Evolutionary conservation across 2,888 invertebrate genomes (phyloP), one percentile per base, ranked within the genome.

Genomic region (Folsomia candida): DNA sequence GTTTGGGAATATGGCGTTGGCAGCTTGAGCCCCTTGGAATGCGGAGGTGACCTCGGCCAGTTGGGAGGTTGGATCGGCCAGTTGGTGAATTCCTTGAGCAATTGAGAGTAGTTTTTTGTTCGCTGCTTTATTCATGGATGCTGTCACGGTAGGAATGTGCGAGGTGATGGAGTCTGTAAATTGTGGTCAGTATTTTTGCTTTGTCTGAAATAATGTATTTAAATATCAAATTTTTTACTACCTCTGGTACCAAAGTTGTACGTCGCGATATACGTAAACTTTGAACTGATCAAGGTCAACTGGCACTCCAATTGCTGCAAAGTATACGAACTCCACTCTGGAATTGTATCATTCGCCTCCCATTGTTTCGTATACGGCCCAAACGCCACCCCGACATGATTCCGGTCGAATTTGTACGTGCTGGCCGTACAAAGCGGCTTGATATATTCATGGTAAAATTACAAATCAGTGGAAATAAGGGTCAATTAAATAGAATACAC

Each of bases 221-320:
- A n/a, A n/a, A n/a, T n/a, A n/a, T n/a, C n/a, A n/a, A n/a, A n/a
- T n/a, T n/a, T n/a, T n/a, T n/a, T n/a, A n/a, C n/a, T n/a, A n/a
- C n/a, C n/a, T n/a, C n/a, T n/a, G n/a, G n/a, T n/a, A 2, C 75
- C 75, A 54, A 77, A 72, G 62, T 68, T 69, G 51, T 67, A 72
- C 0, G 77, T 77, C 2, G 73, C 64, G 27, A 77, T 69, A 25
- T 54, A 58, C 1, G 67, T 57, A 27, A 77, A 77, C 58, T 71
- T 72, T 47, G 26, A 24, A 1, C 69, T 29, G 20, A 74, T 62
- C 2, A 65, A 4, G 6, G 54, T 24, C 20, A 77, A 59, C 57
- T 59, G 57, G 2, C 20, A 1, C 18, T 63, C 47, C 9, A 76
- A 64, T 20, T 74, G 72, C 0, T 61, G 25, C 20, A 47, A 20